These are phyloP conservation scores for Brachynemurus nebulosus DNA, from an alignment of 2,888 invertebrate genomes.

Conservation along the genomic window DNA sequence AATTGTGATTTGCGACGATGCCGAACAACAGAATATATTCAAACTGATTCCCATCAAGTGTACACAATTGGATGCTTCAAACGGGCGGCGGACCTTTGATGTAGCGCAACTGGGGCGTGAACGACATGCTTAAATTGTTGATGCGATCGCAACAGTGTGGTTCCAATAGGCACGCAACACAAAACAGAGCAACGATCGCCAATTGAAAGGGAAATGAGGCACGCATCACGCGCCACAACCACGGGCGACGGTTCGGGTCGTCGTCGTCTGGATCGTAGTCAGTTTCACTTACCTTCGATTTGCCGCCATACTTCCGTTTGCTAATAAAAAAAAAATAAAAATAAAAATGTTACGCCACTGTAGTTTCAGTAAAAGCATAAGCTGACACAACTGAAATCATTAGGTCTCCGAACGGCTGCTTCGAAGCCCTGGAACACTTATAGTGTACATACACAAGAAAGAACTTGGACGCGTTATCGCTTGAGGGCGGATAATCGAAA, in stretches of 20 bases:
- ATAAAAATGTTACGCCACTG: background rate
- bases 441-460: too few species aligned
- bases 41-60: too few species aligned
- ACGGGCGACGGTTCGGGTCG: slow-evolving; percentile 42
- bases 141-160: slow-evolving; percentile 67
- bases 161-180: slow-evolving; percentile 59
- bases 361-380: too few species aligned
- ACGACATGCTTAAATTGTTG: slow-evolving; percentile 58
- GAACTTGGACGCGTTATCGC: too few species aligned
- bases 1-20: too few species aligned
- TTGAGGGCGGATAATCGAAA: too few species aligned
- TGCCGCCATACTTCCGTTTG: background rate
- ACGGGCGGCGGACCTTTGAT: slow-evolving; percentile 72
- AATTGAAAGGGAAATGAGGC: slow-evolving; percentile 67
- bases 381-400: too few species aligned
- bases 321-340: background rate
- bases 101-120: slow-evolving; percentile 69
- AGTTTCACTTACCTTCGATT: background rate
- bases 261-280: slow-evolving; percentile 37
- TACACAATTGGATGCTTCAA: too few species aligned
- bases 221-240: slow-evolving; percentile 57
- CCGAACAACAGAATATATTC: too few species aligned
- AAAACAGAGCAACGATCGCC: slow-evolving; percentile 56
- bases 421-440: too few species aligned
- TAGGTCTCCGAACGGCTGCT: too few species aligned